Percentiles rank a stretch among this genome's conserved stretches.
Evolutionary conservation across 37 sponge, comb jelly and placozoan species (phyloP).

Genomic region (Trichoplax adhaerens): DNA sequence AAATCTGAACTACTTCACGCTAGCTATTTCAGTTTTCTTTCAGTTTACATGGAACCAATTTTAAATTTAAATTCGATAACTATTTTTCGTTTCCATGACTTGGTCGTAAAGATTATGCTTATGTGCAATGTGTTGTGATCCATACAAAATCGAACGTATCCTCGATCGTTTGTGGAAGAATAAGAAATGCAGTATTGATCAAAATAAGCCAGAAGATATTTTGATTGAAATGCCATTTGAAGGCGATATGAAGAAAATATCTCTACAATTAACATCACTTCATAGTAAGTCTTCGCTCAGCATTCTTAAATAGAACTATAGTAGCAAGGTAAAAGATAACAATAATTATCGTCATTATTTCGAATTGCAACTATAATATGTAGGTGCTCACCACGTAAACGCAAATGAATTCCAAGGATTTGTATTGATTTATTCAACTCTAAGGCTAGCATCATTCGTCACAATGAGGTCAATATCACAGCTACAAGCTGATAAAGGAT

Average conservation of each 20-base stretch:
- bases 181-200: not conserved
- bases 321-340: not conserved
- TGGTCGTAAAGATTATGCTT: not conserved
- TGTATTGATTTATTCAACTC: too few relatives aligned
- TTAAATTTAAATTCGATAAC: too few relatives aligned
- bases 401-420: too few relatives aligned
- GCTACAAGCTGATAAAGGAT: too few relatives aligned
- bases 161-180: not conserved
- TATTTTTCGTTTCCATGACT: too few relatives aligned
- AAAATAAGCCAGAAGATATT: not conserved
- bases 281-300: not conserved
- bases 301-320: not conserved
- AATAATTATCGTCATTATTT: not conserved
- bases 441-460: too few relatives aligned
- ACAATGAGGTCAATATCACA: too few relatives aligned
- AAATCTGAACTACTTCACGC: too few relatives aligned
- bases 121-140: slow-evolving; percentile 4
- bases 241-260: not conserved
- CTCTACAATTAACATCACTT: not conserved
- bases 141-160: not conserved
- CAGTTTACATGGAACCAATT: too few relatives aligned
- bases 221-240: not conserved
- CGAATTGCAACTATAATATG: slow-evolving; percentile 19
- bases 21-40: too few relatives aligned
- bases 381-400: not conserved